Base-by-base conservation (phyloP, 2,888 invertebrate species). In the Helleia helle region DNA sequence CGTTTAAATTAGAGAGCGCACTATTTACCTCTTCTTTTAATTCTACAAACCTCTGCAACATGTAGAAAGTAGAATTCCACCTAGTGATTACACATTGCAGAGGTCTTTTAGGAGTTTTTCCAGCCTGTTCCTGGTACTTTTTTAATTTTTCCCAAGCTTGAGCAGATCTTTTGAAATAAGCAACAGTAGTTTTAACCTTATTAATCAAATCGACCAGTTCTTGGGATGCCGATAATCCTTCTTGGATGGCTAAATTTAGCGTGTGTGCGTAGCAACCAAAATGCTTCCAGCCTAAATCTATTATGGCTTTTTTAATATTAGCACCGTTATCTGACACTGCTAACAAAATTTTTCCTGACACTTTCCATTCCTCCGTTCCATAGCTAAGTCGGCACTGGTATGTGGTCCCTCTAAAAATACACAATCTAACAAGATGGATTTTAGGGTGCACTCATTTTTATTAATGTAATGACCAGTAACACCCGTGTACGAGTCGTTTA, bases 1-100 rank as follows among this genome's bases (percentile, higher is more conserved):
- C 27, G 29, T 46, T 42, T 41, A 41, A 38, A 27, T 46, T 46
- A n/a, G 36, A 43, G 6, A 46, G 17, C 6, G 40, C 28, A 15
- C 41, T 46, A 29, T 43, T 40, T 18, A 43, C 38, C 37, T 41
- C 44, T 40, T 44, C 43, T 42, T 37, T 40, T 1, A 43, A 11
- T 30, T 40, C 38, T 7, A 43, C 2, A 13, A 48, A 43, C 15
- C 45, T 43, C 22, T 43, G 11, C 15, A 48, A 6, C 48, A 48
- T 48, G 14, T 45, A 45, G 29, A 14, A 47, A n/a, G 42, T 45
- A 2, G 41, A 45, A 24, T 48, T 45, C 43, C 47, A 48, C 12
- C 43, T 36, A 3, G 47, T 43, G n/a, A 14, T 13, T 12, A 46
- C 41, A 12, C 38, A 22, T 36, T 46, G 46, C 13, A 46, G 17